Base-by-base conservation (phyloP, 2,113 vertebrate genomes). In the Pogona vitticeps region DNA sequence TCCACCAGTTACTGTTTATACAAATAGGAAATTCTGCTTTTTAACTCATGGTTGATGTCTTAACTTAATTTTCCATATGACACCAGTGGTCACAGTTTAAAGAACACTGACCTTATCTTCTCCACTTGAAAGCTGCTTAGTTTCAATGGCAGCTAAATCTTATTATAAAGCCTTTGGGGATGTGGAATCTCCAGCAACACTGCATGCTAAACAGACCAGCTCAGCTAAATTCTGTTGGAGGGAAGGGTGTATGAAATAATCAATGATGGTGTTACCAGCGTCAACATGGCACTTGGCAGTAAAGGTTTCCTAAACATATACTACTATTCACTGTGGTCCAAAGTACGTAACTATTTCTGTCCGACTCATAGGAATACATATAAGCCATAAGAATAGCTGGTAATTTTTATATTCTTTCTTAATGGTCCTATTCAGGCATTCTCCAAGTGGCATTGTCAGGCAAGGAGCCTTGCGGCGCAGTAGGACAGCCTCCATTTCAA, bases 91-190 rank as follows among this genome's bases (percentile, higher is more conserved):
- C 23, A 10, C 75, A 15, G 38, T 76, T 91, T 90, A 72, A 82
- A 73, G 77, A 86, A 73, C n/a, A 0, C 13, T 26, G 76, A 1
- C 75, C 17, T 73, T 6, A 86, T 59, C 82, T 79, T 80, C 58
- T 88, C 23, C 84, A 36, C 76, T 91, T 92, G 36, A 52, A 65
- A 83, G 18, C 28, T 83, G 59, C 59, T 6, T 86, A 58, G 6
- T 75, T 85, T 88, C 70, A 70, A 40, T 3, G 61, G 82, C 61
- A 86, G 68, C 83, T 31, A 9, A 76, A 89, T 33, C 3, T 2
- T 77, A 5, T n/a, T 83, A 38, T 82, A 78, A 70, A 88, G 75
- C 2, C 71, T n/a, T 21, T 14, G 77, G 26, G 33, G 46, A 12
- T 72, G 84, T 86, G 3, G 83, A 61, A 17, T 73, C 31, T 72